Conservation (phyloP, 2,113 vertebrate genomes). For the Rhinichthys klamathensis region DNA sequence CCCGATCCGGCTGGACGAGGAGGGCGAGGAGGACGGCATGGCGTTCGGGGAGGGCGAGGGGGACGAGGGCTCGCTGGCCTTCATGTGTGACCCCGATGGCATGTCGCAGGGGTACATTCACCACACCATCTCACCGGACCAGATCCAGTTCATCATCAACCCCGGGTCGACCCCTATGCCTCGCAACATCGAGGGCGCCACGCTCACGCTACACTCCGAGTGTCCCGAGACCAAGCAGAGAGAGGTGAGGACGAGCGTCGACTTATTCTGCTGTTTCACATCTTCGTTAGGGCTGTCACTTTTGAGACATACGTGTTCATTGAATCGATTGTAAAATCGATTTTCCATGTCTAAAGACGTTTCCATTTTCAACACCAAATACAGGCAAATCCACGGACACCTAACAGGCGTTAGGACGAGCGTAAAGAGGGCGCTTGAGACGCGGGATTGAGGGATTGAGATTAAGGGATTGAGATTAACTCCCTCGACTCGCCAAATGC, state of each 20-base stretch:
- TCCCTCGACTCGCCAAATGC: no score
- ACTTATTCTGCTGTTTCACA: no score
- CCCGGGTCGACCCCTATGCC: constrained; percentile 98
- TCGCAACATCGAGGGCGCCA: constrained; percentile 96
- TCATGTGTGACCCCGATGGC: constrained; percentile 89
- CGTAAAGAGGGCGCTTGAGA: no score
- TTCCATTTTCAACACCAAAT: no score
- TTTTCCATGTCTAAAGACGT: no score
- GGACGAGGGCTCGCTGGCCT: constrained; percentile 85
- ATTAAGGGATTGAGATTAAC: no score
- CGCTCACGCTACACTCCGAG: constrained; percentile 95
- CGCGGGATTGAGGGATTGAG: no score
- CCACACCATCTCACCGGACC: constrained; percentile 97
- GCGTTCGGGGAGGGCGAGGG: constrained; percentile 86
- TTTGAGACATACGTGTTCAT: no score
- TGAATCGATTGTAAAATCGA: no score
- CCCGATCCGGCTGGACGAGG: constrained; percentile 84
- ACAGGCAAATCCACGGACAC: no score
- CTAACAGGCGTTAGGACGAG: no score
- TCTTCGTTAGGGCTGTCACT: no score
- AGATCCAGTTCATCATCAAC: constrained; percentile 98
- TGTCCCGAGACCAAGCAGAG: constrained; percentile 96
- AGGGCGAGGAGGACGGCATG: constrained; percentile 84
- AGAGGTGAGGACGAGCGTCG: constrained; percentile 77
- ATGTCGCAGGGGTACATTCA: constrained; percentile 99